phyloP scores from a whole-genome alignment of 2,797 vertebrate genomes.

The Notolepis coatsorum region DNA sequence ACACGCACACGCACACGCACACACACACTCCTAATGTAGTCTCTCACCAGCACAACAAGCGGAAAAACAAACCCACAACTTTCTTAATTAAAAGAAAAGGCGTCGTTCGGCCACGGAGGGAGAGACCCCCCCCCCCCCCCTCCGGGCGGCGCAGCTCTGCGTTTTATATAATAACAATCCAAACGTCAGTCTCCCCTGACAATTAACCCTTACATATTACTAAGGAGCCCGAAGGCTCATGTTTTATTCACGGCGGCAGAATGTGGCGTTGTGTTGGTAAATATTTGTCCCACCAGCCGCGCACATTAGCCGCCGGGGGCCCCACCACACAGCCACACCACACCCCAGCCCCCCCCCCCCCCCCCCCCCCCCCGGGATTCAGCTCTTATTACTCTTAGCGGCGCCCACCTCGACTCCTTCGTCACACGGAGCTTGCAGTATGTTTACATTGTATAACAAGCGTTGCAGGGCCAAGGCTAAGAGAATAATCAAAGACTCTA shows the following conservation, averaged over 20 bases:
- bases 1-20: slow-evolving; percentile 19
- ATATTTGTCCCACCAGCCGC: slow-evolving; percentile 85
- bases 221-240: slow-evolving; percentile 80
- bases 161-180: slow-evolving; percentile 86
- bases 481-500: too few species aligned
- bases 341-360: background rate
- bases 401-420: slow-evolving; percentile 37
- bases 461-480: too few species aligned
- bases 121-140: slow-evolving; percentile 49
- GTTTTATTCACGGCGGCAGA: slow-evolving; percentile 81
- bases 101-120: slow-evolving; percentile 52
- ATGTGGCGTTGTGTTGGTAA: slow-evolving; percentile 83
- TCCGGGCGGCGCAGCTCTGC: slow-evolving; percentile 77
- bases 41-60: slow-evolving; percentile 56
- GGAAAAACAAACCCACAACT: slow-evolving; percentile 67
- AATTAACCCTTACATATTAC: slow-evolving; percentile 86
- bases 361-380: slow-evolving; percentile 40
- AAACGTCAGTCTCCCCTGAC: slow-evolving; percentile 85
- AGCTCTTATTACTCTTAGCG: slow-evolving; percentile 69
- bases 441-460: slow-evolving; percentile 27
- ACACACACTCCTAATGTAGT: slow-evolving; percentile 15
- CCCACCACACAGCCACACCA: slow-evolving; percentile 35
- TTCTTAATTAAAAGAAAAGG: slow-evolving; percentile 79
- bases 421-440: slow-evolving; percentile 14
- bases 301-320: slow-evolving; percentile 75